Percentiles rank a stretch among this genome's conserved stretches.
Conservation (phyloP, 2,888 invertebrate genomes). For the Phalangium opilio region DNA sequence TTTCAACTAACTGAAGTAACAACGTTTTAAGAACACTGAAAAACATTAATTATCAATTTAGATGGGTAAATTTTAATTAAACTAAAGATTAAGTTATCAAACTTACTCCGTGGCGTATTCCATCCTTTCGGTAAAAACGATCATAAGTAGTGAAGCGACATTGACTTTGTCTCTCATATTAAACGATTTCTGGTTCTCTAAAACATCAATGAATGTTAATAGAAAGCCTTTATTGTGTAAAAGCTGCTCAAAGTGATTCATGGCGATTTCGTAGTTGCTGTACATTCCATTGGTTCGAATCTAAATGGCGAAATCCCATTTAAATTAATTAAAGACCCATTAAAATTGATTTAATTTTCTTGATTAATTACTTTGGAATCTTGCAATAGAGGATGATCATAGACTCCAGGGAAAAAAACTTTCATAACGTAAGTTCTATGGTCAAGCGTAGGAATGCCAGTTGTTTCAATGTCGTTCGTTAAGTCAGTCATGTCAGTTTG, state of each 20-base stretch:
- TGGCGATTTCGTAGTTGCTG: constrained; percentile 80
- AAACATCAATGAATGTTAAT: constrained; percentile 80
- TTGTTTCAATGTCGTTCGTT: constrained; percentile 85
- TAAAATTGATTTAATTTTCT: too few species aligned
- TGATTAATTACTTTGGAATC: constrained; percentile 55
- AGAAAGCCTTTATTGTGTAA: constrained; percentile 90
- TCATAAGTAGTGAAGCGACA: constrained; percentile 91
- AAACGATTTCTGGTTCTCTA: constrained; percentile 85
- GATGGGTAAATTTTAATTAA: too few species aligned
- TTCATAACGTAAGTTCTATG: constrained; percentile 95
- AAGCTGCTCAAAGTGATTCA: constrained; percentile 90
- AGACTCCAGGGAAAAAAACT: constrained; percentile 91
- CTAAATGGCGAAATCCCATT: too few species aligned
- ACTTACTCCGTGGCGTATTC: constrained; percentile 83
- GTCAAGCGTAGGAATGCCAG: constrained; percentile 88
- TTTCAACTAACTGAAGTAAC: constrained; percentile 74
- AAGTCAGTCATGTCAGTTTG: constrained; percentile 99
- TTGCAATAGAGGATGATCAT: constrained; percentile 84
- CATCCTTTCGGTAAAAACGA: constrained; percentile 95
- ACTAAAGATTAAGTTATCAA: too few species aligned
- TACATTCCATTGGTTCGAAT: constrained; percentile 58
- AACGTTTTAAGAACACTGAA: constrained; percentile 60
- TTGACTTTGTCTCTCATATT: constrained; percentile 82
- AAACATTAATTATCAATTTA: too few species aligned
- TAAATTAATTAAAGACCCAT: too few species aligned